Percentiles rank a stretch among this genome's conserved stretches.
Conservation (phyloP, 2,797 vertebrate genomes). For the Anas bernieri region DNA sequence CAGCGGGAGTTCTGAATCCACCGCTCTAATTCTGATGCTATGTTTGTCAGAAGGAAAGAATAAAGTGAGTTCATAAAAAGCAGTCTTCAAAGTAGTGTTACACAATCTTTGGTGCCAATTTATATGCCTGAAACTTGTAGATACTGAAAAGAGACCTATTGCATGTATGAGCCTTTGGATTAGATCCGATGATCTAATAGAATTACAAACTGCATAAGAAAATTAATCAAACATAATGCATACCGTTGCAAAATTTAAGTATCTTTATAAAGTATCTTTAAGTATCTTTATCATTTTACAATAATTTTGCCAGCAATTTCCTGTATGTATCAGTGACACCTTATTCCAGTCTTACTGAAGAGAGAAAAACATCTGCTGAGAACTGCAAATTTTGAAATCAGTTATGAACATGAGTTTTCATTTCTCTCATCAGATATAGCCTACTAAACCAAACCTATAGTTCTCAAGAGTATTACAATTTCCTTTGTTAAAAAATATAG, state of each 20-base stretch:
- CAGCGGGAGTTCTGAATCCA: conserved; percentile 26
- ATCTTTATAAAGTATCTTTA: not conserved
- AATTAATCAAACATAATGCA: not conserved
- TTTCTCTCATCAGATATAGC: not conserved
- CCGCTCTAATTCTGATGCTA: not conserved
- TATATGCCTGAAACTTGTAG: not conserved
- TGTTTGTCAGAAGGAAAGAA: not conserved
- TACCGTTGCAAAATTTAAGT: not conserved
- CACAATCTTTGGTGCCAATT: not conserved
- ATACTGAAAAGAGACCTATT: not conserved
- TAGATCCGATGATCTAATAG: not conserved
- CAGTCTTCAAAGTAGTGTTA: not conserved
- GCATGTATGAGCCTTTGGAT: not conserved
- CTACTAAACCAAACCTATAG: not conserved
- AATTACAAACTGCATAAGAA: not conserved
- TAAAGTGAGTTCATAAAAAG: not conserved
- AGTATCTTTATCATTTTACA: not conserved
- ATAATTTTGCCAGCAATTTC: not conserved
- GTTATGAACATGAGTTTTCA: not conserved
- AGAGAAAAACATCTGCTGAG: not conserved
- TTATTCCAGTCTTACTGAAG: not conserved
- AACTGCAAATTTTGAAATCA: not conserved
- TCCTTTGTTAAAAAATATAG: not conserved
- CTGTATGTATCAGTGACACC: not conserved
- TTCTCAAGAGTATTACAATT: not conserved